Percentiles rank a stretch among this genome's conserved stretches.
These are phyloP conservation scores for Rhynchopsitta pachyrhyncha DNA, from an alignment of 2,113 vertebrate genomes.

Conservation along the genomic window DNA sequence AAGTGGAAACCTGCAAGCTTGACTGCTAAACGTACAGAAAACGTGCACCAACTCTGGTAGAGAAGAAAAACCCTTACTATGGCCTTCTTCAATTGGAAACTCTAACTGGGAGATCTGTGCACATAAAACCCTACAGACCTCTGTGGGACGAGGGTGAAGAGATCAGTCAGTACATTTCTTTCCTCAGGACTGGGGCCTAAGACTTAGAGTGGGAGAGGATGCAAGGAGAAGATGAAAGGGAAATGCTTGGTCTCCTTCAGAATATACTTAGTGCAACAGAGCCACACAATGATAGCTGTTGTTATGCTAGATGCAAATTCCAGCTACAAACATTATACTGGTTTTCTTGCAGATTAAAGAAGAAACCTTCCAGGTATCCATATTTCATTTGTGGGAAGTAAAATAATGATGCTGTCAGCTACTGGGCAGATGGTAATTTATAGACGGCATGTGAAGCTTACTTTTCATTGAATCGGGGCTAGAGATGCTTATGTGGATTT, in stretches of 20 bases:
- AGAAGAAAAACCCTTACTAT: not conserved
- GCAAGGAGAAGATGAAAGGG: not conserved
- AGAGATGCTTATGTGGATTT: not conserved
- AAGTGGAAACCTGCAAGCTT: not conserved
- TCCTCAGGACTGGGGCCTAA: not conserved
- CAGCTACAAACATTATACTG: not conserved
- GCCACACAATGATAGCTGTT: not conserved
- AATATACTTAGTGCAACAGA: not conserved
- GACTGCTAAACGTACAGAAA: not conserved
- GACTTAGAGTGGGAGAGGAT: not conserved
- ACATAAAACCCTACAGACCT: not conserved
- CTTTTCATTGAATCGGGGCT: not conserved
- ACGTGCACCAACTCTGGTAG: not conserved
- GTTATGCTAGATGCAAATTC: not conserved
- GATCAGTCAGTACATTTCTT: not conserved
- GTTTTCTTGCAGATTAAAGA: not conserved
- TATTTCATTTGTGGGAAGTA: constrained; percentile 31
- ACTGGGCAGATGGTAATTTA: not conserved
- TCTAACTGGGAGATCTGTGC: not conserved
- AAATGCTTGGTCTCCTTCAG: not conserved
- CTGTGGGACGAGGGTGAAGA: not conserved
- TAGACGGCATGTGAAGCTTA: not conserved
- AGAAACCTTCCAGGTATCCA: not conserved
- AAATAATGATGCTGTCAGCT: not conserved
- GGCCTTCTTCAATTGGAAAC: not conserved